These are phyloP conservation scores for Stegostoma tigrinum DNA, from an alignment of 2,113 vertebrate species.

Conservation along the genomic window DNA sequence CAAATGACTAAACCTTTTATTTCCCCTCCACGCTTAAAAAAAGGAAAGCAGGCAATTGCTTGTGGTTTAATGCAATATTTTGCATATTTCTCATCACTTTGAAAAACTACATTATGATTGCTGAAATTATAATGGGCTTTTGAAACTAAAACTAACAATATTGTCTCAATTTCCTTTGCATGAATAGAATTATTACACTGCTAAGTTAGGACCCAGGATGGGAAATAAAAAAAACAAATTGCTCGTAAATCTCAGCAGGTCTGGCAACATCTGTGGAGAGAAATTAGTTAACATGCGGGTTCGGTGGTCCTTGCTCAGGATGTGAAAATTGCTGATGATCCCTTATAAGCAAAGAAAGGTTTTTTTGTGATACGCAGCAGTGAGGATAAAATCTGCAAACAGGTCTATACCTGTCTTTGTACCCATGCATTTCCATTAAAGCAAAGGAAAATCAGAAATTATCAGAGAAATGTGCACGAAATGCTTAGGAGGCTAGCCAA, in stretches of 20 bases:
- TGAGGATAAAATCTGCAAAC: background rate
- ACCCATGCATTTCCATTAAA: background rate
- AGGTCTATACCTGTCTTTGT: background rate
- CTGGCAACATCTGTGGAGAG: too few species aligned
- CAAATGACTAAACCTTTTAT: background rate
- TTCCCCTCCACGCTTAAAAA: background rate
- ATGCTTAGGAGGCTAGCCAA: too few species aligned
- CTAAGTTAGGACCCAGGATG: background rate
- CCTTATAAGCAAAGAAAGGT: background rate
- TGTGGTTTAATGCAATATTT: background rate
- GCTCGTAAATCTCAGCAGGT: too few species aligned
- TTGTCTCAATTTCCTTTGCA: background rate
- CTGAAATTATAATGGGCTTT: conserved; percentile 45
- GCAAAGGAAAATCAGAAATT: background rate
- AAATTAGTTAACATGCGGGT: too few species aligned
- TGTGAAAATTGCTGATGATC: background rate
- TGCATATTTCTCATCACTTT: background rate
- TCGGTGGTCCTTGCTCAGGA: background rate
- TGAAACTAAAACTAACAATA: conserved; percentile 40
- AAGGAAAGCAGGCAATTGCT: background rate
- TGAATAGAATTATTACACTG: background rate
- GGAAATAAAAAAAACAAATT: background rate
- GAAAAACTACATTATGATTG: conserved; percentile 50
- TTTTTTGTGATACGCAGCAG: background rate
- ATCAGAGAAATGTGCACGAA: too few species aligned